Conservation (phyloP, 2,888 invertebrate species). For the Teleiodes luculella region DNA sequence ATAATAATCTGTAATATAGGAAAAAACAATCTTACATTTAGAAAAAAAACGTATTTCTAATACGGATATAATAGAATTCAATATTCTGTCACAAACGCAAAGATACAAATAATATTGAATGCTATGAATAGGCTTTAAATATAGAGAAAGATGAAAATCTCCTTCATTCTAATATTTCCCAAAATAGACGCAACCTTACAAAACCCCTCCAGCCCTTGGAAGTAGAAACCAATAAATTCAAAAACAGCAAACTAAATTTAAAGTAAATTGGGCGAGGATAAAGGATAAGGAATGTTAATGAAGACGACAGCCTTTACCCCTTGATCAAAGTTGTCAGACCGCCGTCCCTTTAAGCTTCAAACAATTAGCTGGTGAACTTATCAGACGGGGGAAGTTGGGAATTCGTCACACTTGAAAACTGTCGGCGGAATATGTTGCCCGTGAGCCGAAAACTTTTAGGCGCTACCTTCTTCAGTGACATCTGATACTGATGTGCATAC, state of each 20-base stretch:
- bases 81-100: too few species aligned
- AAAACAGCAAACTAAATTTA: neutral
- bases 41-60: too few species aligned
- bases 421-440: neutral
- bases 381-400: neutral
- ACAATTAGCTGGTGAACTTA: neutral
- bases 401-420: neutral
- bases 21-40: too few species aligned
- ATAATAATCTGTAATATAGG: too few species aligned
- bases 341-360: neutral
- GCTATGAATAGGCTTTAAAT: too few species aligned
- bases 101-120: too few species aligned
- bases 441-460: too few species aligned
- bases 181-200: neutral
- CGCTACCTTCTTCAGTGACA: too few species aligned
- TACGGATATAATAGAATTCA: too few species aligned
- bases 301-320: neutral
- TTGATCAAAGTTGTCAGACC: neutral
- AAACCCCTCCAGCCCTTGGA: neutral
- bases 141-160: too few species aligned
- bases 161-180: too few species aligned
- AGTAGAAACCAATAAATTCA: neutral
- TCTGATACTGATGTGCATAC: too few species aligned
- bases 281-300: slow-evolving; percentile 2
- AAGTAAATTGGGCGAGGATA: neutral